Conservation (phyloP, 2,888 invertebrate species). For the Petrophora chlorosata region DNA sequence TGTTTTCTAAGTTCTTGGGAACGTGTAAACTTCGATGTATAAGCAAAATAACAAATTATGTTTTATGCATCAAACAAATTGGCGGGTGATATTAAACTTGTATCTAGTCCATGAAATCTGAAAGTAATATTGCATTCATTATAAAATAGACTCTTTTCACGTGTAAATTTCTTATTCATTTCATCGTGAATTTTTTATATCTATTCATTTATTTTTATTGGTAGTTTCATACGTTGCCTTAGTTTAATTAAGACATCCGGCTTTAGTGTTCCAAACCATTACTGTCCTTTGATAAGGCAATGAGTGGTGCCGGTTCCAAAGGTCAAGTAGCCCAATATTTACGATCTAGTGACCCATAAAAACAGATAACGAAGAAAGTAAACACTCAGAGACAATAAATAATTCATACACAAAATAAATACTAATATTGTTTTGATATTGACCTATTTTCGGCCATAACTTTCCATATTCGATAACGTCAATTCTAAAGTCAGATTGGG, state of each 20-base stretch:
- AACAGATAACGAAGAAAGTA: slow-evolving; percentile 74
- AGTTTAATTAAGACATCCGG: slow-evolving; percentile 3
- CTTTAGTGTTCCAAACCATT: slow-evolving; percentile 15
- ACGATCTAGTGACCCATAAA: slow-evolving; percentile 71
- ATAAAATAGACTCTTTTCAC: not conserved
- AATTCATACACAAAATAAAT: slow-evolving; percentile 68
- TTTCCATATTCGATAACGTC: slow-evolving; percentile 45
- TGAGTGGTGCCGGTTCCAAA: slow-evolving; percentile 50
- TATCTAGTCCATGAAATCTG: slow-evolving; percentile 31
- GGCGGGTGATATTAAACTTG: slow-evolving; percentile 22
- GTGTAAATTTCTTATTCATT: no score
- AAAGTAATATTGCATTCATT: slow-evolving; percentile 34
- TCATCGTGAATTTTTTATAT: no score
- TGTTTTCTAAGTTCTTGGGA: not conserved
- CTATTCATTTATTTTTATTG: no score
- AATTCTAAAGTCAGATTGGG: slow-evolving; percentile 34
- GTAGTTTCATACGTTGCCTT: no score
- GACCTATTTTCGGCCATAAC: slow-evolving; percentile 61
- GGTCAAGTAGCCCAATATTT: slow-evolving; percentile 58
- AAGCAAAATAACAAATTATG: slow-evolving; percentile 21
- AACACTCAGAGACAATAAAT: slow-evolving; percentile 69
- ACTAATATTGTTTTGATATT: slow-evolving; percentile 71
- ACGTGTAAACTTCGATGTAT: slow-evolving; percentile 7
- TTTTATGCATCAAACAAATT: slow-evolving; percentile 27
- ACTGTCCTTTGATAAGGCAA: slow-evolving; percentile 42